Conservation (phyloP, 1,140 invertebrate genomes). For the Drosophila varians region DNA sequence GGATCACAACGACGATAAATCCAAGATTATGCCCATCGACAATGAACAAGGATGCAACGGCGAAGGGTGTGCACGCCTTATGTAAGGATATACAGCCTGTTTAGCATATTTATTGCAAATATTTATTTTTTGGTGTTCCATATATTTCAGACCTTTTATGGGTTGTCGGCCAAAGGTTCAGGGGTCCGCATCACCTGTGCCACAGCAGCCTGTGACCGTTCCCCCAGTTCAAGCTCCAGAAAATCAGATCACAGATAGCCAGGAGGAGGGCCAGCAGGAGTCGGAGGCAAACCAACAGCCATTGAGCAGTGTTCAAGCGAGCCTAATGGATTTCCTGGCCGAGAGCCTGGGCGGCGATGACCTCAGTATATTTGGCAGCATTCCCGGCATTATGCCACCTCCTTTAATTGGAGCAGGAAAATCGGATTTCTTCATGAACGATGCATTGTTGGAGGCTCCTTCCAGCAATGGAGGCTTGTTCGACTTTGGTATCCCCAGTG, state of each 20-base stretch:
- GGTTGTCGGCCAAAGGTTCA: slow-evolving; percentile 54
- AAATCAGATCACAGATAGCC: background rate
- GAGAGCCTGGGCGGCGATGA: slow-evolving; percentile 72
- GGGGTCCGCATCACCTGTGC: background rate
- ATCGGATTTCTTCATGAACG: slow-evolving; percentile 67
- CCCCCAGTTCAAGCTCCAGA: background rate
- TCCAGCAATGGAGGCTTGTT: slow-evolving; percentile 36
- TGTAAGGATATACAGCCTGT: slow-evolving; percentile 41
- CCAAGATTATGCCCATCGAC: background rate
- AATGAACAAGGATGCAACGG: slow-evolving; percentile 18
- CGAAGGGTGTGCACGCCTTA: slow-evolving; percentile 67
- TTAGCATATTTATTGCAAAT: background rate
- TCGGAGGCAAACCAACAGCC: slow-evolving; percentile 32
- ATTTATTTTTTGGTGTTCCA: background rate
- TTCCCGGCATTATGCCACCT: slow-evolving; percentile 58
- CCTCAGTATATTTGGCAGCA: slow-evolving; percentile 58
- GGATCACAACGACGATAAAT: slow-evolving; percentile 42
- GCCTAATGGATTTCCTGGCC: slow-evolving; percentile 76
- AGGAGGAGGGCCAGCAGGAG: slow-evolving; percentile 1
- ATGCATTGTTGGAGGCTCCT: slow-evolving; percentile 54
- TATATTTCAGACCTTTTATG: slow-evolving; percentile 73
- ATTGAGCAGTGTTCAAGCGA: slow-evolving; percentile 71
- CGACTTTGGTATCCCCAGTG: slow-evolving; percentile 46
- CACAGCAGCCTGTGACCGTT: background rate
- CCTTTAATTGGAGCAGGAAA: slow-evolving; percentile 61